Conservation (phyloP, 2,113 vertebrate genomes). For the Cricetomys ansorgei region DNA sequence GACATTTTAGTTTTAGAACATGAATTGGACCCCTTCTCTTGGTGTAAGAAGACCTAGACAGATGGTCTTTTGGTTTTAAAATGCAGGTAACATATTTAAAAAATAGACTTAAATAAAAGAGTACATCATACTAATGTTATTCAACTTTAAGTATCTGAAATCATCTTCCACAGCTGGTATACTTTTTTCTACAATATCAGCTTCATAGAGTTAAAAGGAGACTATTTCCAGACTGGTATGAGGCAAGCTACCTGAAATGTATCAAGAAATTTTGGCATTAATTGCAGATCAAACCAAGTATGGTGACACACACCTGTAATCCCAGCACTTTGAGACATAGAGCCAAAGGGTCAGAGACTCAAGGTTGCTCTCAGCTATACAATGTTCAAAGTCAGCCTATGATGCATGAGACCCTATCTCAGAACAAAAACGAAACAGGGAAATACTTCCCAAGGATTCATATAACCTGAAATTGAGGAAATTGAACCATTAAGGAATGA, state of each 20-base stretch:
- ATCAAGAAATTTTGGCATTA: background rate
- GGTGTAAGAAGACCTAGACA: constrained; percentile 9
- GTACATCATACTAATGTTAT: background rate
- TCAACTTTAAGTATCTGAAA: constrained; percentile 29
- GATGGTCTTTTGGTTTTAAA: background rate
- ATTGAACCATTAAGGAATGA: background rate
- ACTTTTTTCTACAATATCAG: constrained; percentile 1
- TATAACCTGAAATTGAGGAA: background rate
- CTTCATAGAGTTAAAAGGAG: background rate
- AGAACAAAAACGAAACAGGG: background rate
- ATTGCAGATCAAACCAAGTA: background rate
- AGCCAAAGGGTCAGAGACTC: background rate
- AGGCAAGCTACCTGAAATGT: constrained; percentile 6
- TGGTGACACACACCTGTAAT: background rate
- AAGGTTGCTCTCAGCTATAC: background rate
- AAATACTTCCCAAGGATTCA: background rate
- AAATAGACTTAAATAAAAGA: constrained; percentile 12
- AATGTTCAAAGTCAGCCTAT: background rate
- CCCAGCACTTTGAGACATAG: background rate
- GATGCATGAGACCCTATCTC: background rate
- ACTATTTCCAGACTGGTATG: background rate
- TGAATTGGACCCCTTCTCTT: background rate
- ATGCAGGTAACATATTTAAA: background rate
- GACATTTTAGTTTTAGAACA: constrained; percentile 38
- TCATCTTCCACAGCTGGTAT: background rate